These are phyloP conservation scores for Nebria brevicollis DNA, from an alignment of 2,888 invertebrate genomes.

Conservation along the genomic window DNA sequence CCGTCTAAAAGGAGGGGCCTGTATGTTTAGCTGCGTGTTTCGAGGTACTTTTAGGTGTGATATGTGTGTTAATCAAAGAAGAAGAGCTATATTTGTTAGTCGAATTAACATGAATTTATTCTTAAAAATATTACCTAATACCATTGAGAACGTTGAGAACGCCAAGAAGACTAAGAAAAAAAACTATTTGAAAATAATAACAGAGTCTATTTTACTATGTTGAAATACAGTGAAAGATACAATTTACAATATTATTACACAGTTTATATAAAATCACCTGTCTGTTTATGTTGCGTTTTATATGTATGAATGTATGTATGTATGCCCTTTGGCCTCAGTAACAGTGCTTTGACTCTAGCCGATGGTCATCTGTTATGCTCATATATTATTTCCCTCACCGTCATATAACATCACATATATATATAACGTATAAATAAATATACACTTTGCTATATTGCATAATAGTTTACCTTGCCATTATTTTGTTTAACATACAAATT, in stretches of 20 bases:
- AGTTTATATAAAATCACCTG: background rate
- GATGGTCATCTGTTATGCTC: constrained; percentile 16
- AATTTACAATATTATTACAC: background rate
- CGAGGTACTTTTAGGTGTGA: constrained; percentile 8
- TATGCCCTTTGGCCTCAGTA: constrained; percentile 11
- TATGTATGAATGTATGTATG: constrained; percentile 14
- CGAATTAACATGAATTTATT: background rate
- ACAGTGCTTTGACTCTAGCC: constrained; percentile 21
- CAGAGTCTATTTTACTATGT: background rate
- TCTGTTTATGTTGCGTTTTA: background rate
- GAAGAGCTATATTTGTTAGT: background rate
- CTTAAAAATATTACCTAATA: no score
- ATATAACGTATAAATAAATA: constrained; percentile 5
- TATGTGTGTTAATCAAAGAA: constrained; percentile 6
- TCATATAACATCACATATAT: background rate
- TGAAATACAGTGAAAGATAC: background rate
- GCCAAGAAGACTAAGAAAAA: background rate
- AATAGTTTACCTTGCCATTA: background rate
- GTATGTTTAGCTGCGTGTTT: constrained; percentile 9
- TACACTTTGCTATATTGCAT: background rate
- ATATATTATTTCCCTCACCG: constrained; percentile 3
- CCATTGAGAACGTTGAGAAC: background rate
- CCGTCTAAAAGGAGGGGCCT: constrained; percentile 8
- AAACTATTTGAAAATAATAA: background rate
- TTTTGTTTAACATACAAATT: background rate